Evolutionary conservation across 2,797 vertebrate species (phyloP).

Genomic region (Discoglossus pictus): DNA sequence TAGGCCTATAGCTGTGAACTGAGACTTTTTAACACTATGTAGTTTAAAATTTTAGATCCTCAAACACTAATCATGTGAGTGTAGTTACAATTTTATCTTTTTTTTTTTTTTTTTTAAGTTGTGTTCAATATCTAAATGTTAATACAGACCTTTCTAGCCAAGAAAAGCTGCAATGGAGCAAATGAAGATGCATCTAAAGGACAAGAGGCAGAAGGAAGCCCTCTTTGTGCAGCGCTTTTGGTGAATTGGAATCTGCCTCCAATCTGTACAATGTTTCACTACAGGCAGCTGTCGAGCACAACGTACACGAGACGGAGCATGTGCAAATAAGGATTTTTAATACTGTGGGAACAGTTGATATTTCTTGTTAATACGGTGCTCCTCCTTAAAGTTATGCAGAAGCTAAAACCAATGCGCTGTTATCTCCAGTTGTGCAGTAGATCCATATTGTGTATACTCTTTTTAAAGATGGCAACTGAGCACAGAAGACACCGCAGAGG

Average conservation of each 20-base stretch:
- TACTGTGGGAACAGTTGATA: background rate
- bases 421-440: too few species aligned
- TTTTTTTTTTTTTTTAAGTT: constrained; percentile 7
- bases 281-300: background rate
- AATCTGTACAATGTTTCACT: constrained; percentile 16
- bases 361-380: constrained; percentile 36
- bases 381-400: constrained; percentile 12
- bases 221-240: too few species aligned
- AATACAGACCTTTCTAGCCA: constrained; percentile 52
- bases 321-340: constrained; percentile 20
- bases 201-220: too few species aligned
- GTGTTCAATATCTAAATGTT: constrained; percentile 65
- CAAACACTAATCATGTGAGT: constrained; percentile 89
- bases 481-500: too few species aligned
- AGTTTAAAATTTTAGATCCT: constrained; percentile 89
- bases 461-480: too few species aligned
- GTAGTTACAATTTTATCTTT: constrained; percentile 58
- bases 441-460: too few species aligned
- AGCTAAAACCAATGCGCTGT: too few species aligned
- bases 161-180: constrained; percentile 63
- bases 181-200: constrained; percentile 53
- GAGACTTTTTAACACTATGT: constrained; percentile 84
- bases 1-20: constrained; percentile 95
- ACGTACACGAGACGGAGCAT: constrained; percentile 1
- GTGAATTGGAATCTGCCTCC: too few species aligned